Conservation (phyloP, 2,113 vertebrate genomes). For the Nannospalax galili region DNA sequence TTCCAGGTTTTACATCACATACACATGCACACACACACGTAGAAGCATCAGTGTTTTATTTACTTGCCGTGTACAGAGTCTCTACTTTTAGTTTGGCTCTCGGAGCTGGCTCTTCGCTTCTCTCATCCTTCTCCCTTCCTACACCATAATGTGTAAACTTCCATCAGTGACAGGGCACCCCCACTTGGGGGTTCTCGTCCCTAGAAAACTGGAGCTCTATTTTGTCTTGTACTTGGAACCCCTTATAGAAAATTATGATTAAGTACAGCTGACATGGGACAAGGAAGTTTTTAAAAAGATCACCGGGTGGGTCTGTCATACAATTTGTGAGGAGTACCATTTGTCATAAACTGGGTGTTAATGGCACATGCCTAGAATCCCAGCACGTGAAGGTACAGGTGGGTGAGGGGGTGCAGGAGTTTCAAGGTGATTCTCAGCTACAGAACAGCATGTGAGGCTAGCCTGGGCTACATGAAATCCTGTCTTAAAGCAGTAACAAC, state of each 20-base stretch:
- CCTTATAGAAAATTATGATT: background rate
- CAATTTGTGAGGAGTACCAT: no score
- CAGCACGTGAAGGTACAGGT: background rate
- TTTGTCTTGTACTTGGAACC: background rate
- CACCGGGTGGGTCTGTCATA: background rate
- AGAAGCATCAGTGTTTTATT: background rate
- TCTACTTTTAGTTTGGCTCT: background rate
- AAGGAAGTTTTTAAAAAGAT: background rate
- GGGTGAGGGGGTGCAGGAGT: background rate
- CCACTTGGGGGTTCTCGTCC: background rate
- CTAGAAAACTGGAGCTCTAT: background rate
- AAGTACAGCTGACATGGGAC: background rate
- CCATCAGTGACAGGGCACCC: background rate
- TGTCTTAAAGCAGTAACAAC: background rate
- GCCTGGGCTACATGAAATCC: background rate
- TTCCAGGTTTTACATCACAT: background rate
- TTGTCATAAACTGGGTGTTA: background rate
- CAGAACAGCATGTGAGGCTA: background rate
- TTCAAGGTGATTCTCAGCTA: background rate
- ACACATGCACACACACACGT: fast-evolving
- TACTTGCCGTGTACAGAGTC: background rate
- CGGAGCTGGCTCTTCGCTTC: background rate
- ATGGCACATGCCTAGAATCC: background rate
- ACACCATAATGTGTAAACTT: background rate
- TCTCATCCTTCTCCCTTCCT: background rate